Percentiles rank a stretch among this genome's conserved stretches.
Evolutionary conservation across 2,888 invertebrate species (phyloP).

Genomic region (Drosophila setosimentum): DNA sequence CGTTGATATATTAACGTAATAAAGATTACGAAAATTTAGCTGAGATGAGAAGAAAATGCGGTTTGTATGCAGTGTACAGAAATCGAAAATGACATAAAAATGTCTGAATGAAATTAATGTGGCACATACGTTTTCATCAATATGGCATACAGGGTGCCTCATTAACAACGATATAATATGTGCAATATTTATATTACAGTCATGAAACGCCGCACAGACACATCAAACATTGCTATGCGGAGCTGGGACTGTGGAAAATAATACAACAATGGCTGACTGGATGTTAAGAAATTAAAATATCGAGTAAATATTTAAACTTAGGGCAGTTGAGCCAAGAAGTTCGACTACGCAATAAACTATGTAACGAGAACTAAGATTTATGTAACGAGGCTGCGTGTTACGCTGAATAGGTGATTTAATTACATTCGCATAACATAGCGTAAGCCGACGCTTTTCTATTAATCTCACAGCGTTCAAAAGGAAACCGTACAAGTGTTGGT

Average conservation of each 20-base stretch:
- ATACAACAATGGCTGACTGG: neutral
- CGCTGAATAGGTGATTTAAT: conserved; percentile 68
- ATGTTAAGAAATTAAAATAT: neutral
- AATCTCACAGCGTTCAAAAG: conserved; percentile 81
- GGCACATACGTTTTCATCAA: conserved; percentile 70
- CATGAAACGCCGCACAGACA: conserved; percentile 77
- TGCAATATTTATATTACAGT: conserved; percentile 75
- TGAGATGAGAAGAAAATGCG: neutral
- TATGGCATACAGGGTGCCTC: conserved; percentile 26
- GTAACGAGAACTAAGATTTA: neutral
- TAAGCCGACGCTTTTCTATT: conserved; percentile 82
- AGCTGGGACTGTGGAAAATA: conserved; percentile 81
- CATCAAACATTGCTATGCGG: conserved; percentile 73
- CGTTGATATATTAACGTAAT: neutral
- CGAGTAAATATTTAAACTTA: neutral
- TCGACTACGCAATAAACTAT: neutral
- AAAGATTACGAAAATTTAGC: neutral
- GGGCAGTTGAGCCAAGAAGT: neutral
- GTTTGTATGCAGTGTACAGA: neutral
- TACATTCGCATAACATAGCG: conserved; percentile 85
- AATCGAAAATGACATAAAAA: neutral
- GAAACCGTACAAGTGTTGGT: conserved; percentile 46
- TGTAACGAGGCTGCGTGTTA: conserved; percentile 85
- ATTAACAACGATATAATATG: conserved; percentile 73
- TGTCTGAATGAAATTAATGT: conserved; percentile 37